Base-by-base conservation (phyloP, 30 jellyfish, hydroid and myxozoan species). In the Hydra vulgaris region DNA sequence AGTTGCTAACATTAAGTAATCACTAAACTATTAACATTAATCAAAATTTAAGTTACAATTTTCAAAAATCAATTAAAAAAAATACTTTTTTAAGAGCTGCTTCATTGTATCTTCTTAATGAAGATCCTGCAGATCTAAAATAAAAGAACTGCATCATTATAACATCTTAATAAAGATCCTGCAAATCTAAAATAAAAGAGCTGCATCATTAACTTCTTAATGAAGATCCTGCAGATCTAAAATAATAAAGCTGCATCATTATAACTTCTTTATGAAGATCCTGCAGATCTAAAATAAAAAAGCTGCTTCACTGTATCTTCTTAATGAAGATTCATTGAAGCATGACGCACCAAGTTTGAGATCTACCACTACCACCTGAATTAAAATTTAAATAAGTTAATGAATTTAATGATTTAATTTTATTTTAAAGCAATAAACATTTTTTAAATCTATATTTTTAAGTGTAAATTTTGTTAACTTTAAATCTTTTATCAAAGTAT, bases 41-140 rank as follows among this genome's bases (percentile, higher is more conserved):
- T n/a, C n/a, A n/a, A n/a, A n/a, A n/a, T n/a, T n/a, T n/a, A n/a
- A n/a, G n/a, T n/a, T n/a, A n/a, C n/a, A n/a, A 20, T 69, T 23
- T 69, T 69, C 5, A 69, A 23, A 18, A 21, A 76, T n/a, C 0
- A 20, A 15, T 7, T 25, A 15, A 18, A 53, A 68, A 17, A 23
- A 81, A 26, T 52, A 92, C 98, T 79, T 61, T 67, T n/a, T 78
- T 80, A 20, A 92, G 68, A 67, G 98, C 95, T 15, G 94, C 94
- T 83, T 92, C 98, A 77, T 92, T 92, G 23, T 87, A 89, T 27
- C 98, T 74, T 54, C 98, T 82, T 15, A 92, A 79, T 1, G 74
- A 74, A 53, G 96, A 95, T 18, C 98, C 98, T 67, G 95, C 96
- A 7, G 98, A 92, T 66, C 98, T 92, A 69, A 12, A 84, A 26